Evolutionary conservation across 2,888 invertebrate species (phyloP), one percentile per base, ranked within the genome.

Genomic region (Cheilosia pagana): DNA sequence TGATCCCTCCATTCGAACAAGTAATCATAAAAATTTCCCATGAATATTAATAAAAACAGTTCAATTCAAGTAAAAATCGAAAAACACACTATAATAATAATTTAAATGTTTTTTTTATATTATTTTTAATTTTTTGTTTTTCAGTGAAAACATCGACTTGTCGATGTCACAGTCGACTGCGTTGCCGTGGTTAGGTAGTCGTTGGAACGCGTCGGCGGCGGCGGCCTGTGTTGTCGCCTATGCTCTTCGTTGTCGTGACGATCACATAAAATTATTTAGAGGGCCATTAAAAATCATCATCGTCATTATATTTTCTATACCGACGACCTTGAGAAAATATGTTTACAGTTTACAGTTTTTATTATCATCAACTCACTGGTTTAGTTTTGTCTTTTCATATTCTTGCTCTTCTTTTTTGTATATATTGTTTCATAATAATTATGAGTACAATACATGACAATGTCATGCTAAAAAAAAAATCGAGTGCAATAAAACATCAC

Each of bases 231-330:
- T 8, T 2, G 10, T 45, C 39, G 62, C 79, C 75, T 67, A 65
- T 81, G 85, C 65, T 75, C 59, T n/a, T 45, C 48, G 7, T 43
- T 14, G 65, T 65, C 75, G 75, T 76, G 81, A 70, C 81, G 85
- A 85, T 85, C 81, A 81, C 90, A 91, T 91, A 90, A 91, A 91
- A 89, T 88, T 90, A 90, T 91, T 91, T 91, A 91, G 89, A 90
- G 88, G 88, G 87, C 88, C 89, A 91, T 91, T 91, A 91, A 91
- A 91, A 85, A 76, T 59, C 85, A 81, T 81, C 81, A 81, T 91
- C 90, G 91, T 91, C 89, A 91, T 90, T 90, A 90, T 91, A 28
- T 28, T 7, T 88, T 89, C 88, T 75, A 83, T 68, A 87, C 83
- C 89, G 90, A 48, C 68, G 86, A 89, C 91, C 91, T 91, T 91